Conservation (phyloP, 2,113 vertebrate species). For the Pelvicachromis taeniatus region DNA sequence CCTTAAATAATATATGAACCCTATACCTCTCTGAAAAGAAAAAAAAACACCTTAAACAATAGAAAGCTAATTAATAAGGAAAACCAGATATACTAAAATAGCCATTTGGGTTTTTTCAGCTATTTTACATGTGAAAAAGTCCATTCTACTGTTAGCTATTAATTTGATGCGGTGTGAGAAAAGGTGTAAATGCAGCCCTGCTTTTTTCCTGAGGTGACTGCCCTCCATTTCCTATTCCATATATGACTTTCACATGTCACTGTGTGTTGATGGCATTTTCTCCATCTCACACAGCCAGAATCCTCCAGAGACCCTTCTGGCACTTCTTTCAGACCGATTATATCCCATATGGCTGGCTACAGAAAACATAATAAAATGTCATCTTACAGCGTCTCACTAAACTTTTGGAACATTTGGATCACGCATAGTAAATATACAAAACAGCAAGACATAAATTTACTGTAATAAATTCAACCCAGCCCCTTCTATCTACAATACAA, state of each 20-base stretch:
- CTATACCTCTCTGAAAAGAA: background rate
- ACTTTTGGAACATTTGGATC: constrained; percentile 9
- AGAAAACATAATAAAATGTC: background rate
- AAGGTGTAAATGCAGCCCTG: constrained; percentile 10
- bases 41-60: background rate
- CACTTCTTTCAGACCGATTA: background rate
- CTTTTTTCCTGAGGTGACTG: constrained; percentile 2
- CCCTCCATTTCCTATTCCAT: constrained; percentile 30
- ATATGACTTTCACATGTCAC: constrained; percentile 32
- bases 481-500: background rate
- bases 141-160: background rate
- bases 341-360: background rate
- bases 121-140: background rate
- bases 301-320: background rate
- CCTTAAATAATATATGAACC: background rate
- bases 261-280: constrained; percentile 12
- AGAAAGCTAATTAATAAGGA: background rate
- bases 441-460: background rate
- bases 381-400: background rate
- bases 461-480: background rate
- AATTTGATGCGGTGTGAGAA: constrained; percentile 9
- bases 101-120: background rate
- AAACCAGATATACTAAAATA: too few species aligned
- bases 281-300: constrained; percentile 20
- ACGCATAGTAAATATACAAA: constrained; percentile 19